These are phyloP conservation scores for Macrobrachium rosenbergii DNA, from an alignment of 1,140 invertebrate genomes.

Conservation along the genomic window DNA sequence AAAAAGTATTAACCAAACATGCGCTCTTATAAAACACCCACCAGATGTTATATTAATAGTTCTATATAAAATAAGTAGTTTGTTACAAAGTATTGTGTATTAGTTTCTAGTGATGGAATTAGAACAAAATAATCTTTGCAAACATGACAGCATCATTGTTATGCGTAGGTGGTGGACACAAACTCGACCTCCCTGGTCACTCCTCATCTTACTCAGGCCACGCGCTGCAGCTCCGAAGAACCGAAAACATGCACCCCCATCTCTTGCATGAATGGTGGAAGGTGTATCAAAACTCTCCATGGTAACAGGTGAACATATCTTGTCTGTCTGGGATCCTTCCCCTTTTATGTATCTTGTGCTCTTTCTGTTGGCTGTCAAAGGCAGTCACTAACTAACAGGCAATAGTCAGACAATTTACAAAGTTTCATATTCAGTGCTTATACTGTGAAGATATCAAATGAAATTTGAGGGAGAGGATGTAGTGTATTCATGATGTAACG, in stretches of 20 bases:
- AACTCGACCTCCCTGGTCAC: conserved; percentile 52
- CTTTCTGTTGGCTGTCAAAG: neutral
- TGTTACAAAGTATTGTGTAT: neutral
- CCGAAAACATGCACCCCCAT: conserved; percentile 34
- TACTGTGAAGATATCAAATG: no score
- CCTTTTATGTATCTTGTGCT: neutral
- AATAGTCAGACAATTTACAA: neutral
- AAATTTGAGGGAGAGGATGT: no score
- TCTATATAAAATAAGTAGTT: no score
- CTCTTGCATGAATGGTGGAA: conserved; percentile 46
- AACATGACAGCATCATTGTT: neutral
- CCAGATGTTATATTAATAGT: no score
- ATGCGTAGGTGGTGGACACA: conserved; percentile 43
- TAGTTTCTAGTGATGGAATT: neutral
- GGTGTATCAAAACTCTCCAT: neutral
- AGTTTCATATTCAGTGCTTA: no score
- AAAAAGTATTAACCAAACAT: no score
- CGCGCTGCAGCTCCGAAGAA: conserved; percentile 16
- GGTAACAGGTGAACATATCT: conserved; percentile 39
- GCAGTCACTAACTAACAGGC: neutral
- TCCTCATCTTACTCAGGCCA: conserved; percentile 32
- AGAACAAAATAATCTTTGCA: no score
- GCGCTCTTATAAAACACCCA: no score
- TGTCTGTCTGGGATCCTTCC: neutral
- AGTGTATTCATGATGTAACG: no score